phyloP scores from a whole-genome alignment of 2,113 vertebrate genomes.

The Sceloporus undulatus region DNA sequence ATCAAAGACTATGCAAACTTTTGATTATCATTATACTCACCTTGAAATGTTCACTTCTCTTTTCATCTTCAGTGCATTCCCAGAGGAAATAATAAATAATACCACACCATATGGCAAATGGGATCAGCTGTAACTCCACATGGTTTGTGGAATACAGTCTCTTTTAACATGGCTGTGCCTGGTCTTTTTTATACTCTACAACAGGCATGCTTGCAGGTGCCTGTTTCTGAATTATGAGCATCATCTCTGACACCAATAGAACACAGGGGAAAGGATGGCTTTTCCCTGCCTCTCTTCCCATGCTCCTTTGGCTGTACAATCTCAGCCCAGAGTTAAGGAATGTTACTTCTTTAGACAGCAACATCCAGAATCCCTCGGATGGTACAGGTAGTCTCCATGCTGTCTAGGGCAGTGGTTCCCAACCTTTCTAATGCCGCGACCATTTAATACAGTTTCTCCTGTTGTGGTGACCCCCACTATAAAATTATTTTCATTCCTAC shows the following conservation, averaged over 20 bases:
- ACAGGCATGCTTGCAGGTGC: constrained; percentile 47
- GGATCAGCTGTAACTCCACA: constrained; percentile 54
- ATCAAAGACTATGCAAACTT: constrained; percentile 64
- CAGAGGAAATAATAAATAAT: constrained; percentile 63
- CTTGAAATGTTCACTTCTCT: constrained; percentile 54
- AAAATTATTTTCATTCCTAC: too few relatives aligned
- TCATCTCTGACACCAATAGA: constrained; percentile 29
- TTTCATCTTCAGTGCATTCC: constrained; percentile 46
- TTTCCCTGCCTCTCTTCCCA: not conserved
- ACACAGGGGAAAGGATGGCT: constrained; percentile 43
- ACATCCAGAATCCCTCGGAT: too few relatives aligned
- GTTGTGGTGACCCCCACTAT: too few relatives aligned
- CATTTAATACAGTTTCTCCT: too few relatives aligned
- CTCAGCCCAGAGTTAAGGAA: too few relatives aligned
- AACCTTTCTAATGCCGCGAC: too few relatives aligned
- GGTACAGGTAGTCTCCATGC: too few relatives aligned
- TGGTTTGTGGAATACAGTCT: constrained; percentile 64
- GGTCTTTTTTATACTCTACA: constrained; percentile 28
- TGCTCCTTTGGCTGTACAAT: not conserved
- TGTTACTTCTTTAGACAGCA: too few relatives aligned
- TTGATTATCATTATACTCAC: constrained; percentile 58
- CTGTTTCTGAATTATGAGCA: not conserved
- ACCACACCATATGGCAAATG: constrained; percentile 66
- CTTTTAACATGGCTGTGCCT: constrained; percentile 21
- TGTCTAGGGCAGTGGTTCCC: too few relatives aligned